phyloP scores from a whole-genome alignment of 2,797 vertebrate species.

The Carduelis carduelis region DNA sequence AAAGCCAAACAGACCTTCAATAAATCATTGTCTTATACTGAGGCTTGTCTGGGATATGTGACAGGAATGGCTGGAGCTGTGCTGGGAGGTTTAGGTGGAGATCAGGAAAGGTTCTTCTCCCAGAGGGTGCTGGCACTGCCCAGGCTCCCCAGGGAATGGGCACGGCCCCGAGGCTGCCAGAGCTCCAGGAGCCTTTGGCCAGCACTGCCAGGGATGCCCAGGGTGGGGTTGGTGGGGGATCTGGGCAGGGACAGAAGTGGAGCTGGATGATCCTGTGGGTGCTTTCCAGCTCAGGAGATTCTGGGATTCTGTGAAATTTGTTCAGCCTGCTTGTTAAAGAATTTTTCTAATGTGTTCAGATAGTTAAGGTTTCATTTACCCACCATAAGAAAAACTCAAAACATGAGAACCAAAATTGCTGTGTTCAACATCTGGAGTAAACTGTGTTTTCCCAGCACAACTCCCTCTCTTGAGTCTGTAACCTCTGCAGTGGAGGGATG shows the following conservation, averaged over 20 bases:
- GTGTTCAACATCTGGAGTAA: neutral
- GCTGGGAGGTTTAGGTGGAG: rapidly evolving
- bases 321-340: neutral
- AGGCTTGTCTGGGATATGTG: neutral
- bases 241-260: neutral
- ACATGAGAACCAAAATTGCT: neutral
- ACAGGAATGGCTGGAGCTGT: neutral
- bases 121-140: neutral
- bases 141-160: neutral
- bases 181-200: neutral
- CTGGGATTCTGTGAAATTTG: neutral
- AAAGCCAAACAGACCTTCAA: neutral
- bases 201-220: neutral
- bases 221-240: neutral
- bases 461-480: neutral
- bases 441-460: neutral
- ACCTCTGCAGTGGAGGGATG: neutral
- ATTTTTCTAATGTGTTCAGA: neutral
- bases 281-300: neutral
- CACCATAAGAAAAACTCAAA: neutral
- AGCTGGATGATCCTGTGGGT: rapidly evolving
- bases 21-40: neutral
- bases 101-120: neutral
- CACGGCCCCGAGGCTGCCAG: neutral
- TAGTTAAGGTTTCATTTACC: neutral